Conservation (phyloP, 1,140 invertebrate genomes). For the Aphis gossypii region DNA sequence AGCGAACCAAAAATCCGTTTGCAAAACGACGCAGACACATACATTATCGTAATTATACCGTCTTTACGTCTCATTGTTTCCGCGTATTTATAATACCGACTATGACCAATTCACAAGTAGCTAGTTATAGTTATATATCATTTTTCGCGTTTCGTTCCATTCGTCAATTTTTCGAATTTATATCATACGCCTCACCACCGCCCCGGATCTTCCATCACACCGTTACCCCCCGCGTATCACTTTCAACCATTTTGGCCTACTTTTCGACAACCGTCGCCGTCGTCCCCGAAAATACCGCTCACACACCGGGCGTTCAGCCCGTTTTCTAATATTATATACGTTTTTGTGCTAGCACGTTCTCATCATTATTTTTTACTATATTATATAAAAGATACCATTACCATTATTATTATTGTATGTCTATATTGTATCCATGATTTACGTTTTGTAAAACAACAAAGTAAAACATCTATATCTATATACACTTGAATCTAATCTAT, state of each 20-base stretch:
- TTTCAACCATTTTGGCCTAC: neutral
- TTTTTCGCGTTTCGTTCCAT: neutral
- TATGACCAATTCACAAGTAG: neutral
- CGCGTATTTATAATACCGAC: neutral
- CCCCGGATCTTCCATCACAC: too few species aligned
- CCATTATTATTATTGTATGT: constrained; percentile 14
- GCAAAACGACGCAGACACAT: neutral
- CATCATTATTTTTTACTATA: constrained; percentile 10
- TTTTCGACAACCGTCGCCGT: neutral
- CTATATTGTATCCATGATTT: constrained; percentile 2
- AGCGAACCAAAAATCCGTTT: neutral
- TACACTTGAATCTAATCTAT: constrained; percentile 1
- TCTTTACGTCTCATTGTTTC: neutral
- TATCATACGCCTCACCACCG: neutral
- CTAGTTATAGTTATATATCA: neutral
- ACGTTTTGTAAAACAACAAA: neutral
- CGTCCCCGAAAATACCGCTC: neutral
- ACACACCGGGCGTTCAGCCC: neutral
- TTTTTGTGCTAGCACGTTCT: constrained; percentile 10
- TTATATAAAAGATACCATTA: constrained; percentile 9
- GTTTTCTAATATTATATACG: constrained; percentile 6
- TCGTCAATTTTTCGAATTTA: neutral
- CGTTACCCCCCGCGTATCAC: neutral
- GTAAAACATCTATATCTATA: constrained; percentile 12
- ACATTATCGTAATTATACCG: neutral